Evolutionary conservation across 92 coral and sea anemone species (phyloP).

Genomic region (Chrysogorgia sp.): DNA sequence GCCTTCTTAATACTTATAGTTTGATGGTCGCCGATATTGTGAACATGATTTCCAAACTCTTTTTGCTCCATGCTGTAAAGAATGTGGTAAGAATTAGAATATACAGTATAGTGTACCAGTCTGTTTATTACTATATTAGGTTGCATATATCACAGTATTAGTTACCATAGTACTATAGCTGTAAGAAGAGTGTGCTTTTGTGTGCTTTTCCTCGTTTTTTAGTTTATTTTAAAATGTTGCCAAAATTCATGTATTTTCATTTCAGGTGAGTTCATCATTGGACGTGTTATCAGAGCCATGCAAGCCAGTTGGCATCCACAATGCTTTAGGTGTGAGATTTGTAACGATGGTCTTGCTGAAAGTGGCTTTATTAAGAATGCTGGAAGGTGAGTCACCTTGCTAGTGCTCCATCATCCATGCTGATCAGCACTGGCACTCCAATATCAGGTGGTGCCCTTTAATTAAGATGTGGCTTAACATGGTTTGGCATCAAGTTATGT

Average conservation of each 20-base stretch:
- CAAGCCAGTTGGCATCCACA: constrained; percentile 99
- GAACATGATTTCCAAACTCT: constrained; percentile 97
- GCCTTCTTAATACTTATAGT: no score
- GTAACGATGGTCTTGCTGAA: constrained; percentile 94
- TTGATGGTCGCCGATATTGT: constrained; percentile 94
- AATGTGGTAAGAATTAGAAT: constrained; percentile 78
- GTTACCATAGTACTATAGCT: no score
- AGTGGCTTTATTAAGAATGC: constrained; percentile 99
- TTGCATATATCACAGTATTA: no score
- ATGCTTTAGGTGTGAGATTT: constrained; percentile 97
- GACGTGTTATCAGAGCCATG: constrained; percentile 98
- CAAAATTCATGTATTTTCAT: background rate
- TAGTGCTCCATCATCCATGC: background rate
- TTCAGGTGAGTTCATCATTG: constrained; percentile 95
- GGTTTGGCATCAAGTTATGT: no score
- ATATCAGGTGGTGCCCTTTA: background rate
- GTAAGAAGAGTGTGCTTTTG: no score
- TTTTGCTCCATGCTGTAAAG: constrained; percentile 99
- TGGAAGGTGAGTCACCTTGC: constrained; percentile 69
- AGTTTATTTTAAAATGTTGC: background rate
- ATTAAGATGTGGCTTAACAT: no score
- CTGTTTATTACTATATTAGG: constrained; percentile 12
- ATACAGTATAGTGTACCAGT: background rate
- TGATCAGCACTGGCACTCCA: background rate
- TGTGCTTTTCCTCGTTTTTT: background rate